These are phyloP conservation scores for Schmidtea mediterranea DNA, from an alignment of 1,140 invertebrate genomes.

Conservation along the genomic window DNA sequence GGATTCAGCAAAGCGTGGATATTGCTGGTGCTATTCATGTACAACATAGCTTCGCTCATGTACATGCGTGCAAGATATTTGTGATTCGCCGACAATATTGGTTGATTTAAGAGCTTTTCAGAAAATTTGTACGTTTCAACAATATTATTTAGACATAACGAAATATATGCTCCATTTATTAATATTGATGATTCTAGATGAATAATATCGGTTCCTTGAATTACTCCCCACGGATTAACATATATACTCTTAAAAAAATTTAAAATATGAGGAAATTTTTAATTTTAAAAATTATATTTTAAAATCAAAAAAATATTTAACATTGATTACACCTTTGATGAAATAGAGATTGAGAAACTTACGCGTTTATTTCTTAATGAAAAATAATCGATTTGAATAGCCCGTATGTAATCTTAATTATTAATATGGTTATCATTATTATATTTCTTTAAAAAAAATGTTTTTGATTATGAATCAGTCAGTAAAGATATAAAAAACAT, in stretches of 20 bases:
- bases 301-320: too few relatives aligned
- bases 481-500: too few relatives aligned
- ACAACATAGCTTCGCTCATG: background rate
- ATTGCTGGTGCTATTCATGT: background rate
- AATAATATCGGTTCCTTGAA: background rate
- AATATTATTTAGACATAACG: conserved; percentile 54
- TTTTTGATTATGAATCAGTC: too few relatives aligned
- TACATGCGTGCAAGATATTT: conserved; percentile 24
- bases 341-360: too few relatives aligned
- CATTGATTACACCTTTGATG: too few relatives aligned
- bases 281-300: background rate
- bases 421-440: too few relatives aligned
- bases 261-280: background rate
- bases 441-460: too few relatives aligned
- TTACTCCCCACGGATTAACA: background rate
- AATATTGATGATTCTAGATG: conserved; percentile 38
- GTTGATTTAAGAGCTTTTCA: conserved; percentile 37
- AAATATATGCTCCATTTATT: conserved; percentile 49
- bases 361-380: too few relatives aligned
- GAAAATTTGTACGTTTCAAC: conserved; percentile 48
- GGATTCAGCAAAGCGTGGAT: too few relatives aligned
- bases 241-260: conserved; percentile 3
- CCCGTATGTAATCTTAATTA: too few relatives aligned
- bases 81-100: conserved; percentile 37
- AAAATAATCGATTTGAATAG: too few relatives aligned